These are phyloP conservation scores for Camptogramma bilineatum DNA, from an alignment of 2,888 invertebrate species.

Conservation along the genomic window DNA sequence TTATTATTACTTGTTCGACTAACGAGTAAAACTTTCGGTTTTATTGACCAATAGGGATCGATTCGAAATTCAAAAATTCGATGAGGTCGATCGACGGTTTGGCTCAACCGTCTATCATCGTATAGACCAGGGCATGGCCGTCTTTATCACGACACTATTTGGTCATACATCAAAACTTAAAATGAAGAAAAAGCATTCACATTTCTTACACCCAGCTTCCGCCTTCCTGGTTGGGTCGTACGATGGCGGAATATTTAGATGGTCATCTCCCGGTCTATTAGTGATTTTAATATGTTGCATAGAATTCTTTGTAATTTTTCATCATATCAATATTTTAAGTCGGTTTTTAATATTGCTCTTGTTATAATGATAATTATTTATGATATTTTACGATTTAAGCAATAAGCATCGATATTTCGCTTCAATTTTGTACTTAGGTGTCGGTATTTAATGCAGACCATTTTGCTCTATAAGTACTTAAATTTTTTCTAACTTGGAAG, in stretches of 20 bases:
- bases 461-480: background rate
- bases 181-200: background rate
- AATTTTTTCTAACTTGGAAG: too few species aligned
- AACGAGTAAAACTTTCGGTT: background rate
- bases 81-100: background rate
- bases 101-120: background rate
- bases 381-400: slow-evolving; percentile 60
- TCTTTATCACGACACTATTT: background rate
- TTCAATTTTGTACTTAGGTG: slow-evolving; percentile 63
- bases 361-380: slow-evolving; percentile 35
- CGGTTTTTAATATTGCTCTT: slow-evolving; percentile 48
- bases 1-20: background rate
- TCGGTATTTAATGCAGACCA: slow-evolving; percentile 27
- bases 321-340: slow-evolving; percentile 75
- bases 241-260: background rate
- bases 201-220: background rate
- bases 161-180: background rate
- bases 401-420: slow-evolving; percentile 68
- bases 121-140: background rate
- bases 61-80: background rate
- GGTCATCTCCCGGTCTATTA: background rate
- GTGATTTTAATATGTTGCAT: slow-evolving; percentile 19
- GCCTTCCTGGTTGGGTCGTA: background rate
- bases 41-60: background rate
- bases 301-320: slow-evolving; percentile 56